These are phyloP conservation scores for Sitta carolinensis DNA, from an alignment of 2,797 vertebrate species.

Conservation along the genomic window DNA sequence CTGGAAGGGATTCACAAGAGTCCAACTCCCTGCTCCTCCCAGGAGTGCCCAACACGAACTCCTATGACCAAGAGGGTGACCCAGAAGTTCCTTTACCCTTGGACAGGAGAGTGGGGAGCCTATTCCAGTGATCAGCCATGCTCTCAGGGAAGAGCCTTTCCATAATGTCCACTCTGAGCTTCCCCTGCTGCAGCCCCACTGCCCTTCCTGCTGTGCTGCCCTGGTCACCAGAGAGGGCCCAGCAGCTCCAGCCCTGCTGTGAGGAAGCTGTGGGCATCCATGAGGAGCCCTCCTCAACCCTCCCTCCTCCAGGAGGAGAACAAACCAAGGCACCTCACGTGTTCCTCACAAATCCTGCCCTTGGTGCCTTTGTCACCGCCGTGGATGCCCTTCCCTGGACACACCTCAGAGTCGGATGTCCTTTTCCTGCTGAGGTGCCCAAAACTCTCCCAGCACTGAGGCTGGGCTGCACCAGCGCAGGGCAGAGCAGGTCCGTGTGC, in stretches of 20 bases:
- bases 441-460: not conserved
- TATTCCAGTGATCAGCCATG: not conserved
- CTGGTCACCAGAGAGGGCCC: not conserved
- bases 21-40: not conserved
- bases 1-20: not conserved
- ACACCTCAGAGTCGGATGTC: not conserved
- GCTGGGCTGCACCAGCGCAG: not conserved
- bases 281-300: not conserved
- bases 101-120: not conserved
- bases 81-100: not conserved
- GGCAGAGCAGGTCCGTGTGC: not conserved
- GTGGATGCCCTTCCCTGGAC: not conserved
- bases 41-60: fast-evolving
- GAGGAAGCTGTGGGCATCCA: not conserved
- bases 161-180: not conserved
- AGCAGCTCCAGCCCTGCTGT: not conserved
- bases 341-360: fast-evolving
- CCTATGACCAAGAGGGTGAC: not conserved
- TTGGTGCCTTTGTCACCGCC: not conserved
- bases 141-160: not conserved
- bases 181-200: not conserved
- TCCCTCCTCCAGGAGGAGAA: not conserved
- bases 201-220: not conserved
- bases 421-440: not conserved
- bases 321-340: not conserved